Evolutionary conservation across 2,797 vertebrate genomes (phyloP).

Genomic region (Pristis pectinata): DNA sequence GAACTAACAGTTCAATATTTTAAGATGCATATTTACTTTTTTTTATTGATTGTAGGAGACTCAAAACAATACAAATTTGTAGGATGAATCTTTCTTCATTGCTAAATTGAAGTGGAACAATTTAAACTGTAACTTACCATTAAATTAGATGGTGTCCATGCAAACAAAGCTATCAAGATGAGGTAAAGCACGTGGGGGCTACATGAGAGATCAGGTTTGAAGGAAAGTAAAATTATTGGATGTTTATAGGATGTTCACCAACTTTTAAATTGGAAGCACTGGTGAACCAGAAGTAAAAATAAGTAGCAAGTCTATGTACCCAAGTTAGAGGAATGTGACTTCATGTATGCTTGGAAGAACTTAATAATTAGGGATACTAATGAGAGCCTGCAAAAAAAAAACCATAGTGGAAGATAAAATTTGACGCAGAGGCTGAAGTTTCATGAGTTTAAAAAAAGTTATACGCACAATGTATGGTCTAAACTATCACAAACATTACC

Average conservation of each 20-base stretch:
- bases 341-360: not conserved
- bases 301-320: not conserved
- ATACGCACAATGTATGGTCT: not conserved
- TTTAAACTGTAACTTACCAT: not conserved
- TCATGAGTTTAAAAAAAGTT: not conserved
- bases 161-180: not conserved
- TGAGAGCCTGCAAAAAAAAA: not conserved
- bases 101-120: not conserved
- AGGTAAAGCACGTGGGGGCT: not conserved
- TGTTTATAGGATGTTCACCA: not conserved
- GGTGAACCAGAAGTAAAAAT: not conserved
- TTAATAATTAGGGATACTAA: not conserved
- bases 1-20: not conserved
- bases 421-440: not conserved
- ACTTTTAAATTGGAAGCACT: not conserved
- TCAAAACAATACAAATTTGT: not conserved
- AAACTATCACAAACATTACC: slow-evolving; percentile 56
- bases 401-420: not conserved
- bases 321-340: not conserved
- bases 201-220: not conserved
- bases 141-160: not conserved
- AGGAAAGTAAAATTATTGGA: not conserved
- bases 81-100: not conserved
- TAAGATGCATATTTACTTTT: not conserved
- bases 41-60: not conserved